phyloP scores from a whole-genome alignment of 1,140 invertebrate species.

The Drosophila paulistorum region DNA sequence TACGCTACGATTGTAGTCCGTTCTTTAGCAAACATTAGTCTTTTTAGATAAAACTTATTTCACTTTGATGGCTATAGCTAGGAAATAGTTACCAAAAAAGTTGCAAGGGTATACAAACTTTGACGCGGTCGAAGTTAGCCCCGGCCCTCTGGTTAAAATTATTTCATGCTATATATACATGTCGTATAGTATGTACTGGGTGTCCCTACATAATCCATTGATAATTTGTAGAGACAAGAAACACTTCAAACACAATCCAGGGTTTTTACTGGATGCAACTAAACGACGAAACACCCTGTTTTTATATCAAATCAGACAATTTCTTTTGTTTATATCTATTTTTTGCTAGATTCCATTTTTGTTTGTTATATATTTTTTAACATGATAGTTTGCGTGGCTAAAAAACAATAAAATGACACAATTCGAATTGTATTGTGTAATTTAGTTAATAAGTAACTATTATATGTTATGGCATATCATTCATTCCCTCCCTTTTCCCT shows the following conservation, averaged over 20 bases:
- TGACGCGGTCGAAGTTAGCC: no score
- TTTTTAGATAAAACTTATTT: no score
- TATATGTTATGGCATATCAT: not conserved
- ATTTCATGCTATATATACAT: not conserved
- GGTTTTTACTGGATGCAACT: no score
- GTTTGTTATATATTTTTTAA: slow-evolving; percentile 4
- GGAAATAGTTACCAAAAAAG: no score
- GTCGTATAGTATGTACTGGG: not conserved
- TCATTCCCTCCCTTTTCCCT: slow-evolving; percentile 2
- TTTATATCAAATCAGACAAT: not conserved
- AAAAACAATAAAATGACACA: slow-evolving; percentile 13
- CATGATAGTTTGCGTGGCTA: slow-evolving; percentile 40
- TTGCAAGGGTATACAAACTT: no score
- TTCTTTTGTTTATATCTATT: not conserved
- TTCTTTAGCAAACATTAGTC: no score
- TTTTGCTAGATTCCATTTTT: not conserved
- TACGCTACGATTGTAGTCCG: no score
- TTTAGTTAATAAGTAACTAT: slow-evolving; percentile 5
- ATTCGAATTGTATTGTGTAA: slow-evolving; percentile 4
- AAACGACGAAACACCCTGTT: not conserved
- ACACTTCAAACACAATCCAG: no score
- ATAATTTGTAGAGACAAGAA: no score
- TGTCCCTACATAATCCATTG: not conserved
- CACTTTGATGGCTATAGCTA: no score
- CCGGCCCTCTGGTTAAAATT: no score